Evolutionary conservation across 1,140 invertebrate species (phyloP), one percentile per base, ranked within the genome.

Genomic region (Brachionus angularis): DNA sequence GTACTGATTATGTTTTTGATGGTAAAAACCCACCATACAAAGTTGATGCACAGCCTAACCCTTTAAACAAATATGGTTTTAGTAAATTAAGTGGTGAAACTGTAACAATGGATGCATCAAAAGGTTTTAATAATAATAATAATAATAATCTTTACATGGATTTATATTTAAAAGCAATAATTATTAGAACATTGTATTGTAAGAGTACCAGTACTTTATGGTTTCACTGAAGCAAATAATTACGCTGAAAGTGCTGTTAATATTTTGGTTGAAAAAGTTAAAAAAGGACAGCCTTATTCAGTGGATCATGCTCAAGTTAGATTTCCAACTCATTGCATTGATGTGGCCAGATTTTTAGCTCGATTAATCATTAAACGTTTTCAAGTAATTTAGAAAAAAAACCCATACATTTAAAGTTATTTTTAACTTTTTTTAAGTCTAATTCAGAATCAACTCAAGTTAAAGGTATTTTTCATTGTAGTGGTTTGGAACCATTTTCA

Each of bases 1-100:
- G 85, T 75, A 85, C 84, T 67, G 85, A 85, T 74, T 86, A 85
- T 78, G 84, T 86, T 3, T 86, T 86, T 81, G 83, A 86, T 80
- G 85, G 85, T 3, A 80, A 77, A 18, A 76, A 75, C 62, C 80
- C 84, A 36, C 85, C 85, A 2, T 86, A 84, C 75, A 78, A 76
- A 67, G 78, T 78, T 42, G 75, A 75, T 44, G 81, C 78, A 58
- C 53, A 64, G 36, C 78, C 84, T 8, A 82, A 81, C 72, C 85
- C 85, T 27, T 72, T 86, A 0, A 86, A 85, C 74, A 79, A 79
- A 53, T 86, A 86, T 78, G 85, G 85, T 8, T 73, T 76, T 34
- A 82, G 81, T 44, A 86, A 86, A 76, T 72, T 81, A 7, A 78
- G 81, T 25, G 84, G 84, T 31, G 85, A 86, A 77, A 75, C 79